These are phyloP conservation scores for Coleophora deauratella DNA, from an alignment of 2,888 invertebrate genomes.

Conservation along the genomic window DNA sequence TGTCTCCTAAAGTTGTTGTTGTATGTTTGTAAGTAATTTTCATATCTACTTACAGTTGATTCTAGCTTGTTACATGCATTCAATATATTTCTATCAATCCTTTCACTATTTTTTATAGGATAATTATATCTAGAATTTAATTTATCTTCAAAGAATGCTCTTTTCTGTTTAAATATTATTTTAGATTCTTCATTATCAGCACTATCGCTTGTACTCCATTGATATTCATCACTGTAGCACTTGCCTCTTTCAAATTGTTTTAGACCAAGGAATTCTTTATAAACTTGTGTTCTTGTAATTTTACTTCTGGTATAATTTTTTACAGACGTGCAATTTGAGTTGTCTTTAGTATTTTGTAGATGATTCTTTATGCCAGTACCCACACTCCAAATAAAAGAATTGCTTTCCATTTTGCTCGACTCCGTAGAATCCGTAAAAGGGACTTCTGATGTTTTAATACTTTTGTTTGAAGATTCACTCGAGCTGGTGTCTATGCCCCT, in stretches of 20 bases:
- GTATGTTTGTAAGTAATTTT: constrained; percentile 35
- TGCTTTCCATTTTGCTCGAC: constrained; percentile 38
- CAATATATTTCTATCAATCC: constrained; percentile 38
- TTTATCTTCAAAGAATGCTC: constrained; percentile 25
- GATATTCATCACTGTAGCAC: constrained; percentile 6
- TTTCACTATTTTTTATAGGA: constrained; percentile 4
- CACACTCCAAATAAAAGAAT: constrained; percentile 41
- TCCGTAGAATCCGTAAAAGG: constrained; percentile 41
- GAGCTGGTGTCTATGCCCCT: background rate
- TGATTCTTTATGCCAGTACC: constrained; percentile 15
- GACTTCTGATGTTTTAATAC: constrained; percentile 7
- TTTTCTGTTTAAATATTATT: constrained; percentile 21
- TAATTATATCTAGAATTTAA: constrained; percentile 12
- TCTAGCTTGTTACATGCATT: constrained; percentile 49
- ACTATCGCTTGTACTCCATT: constrained; percentile 27
- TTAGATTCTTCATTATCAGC: constrained; percentile 17
- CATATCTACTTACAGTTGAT: constrained; percentile 40
- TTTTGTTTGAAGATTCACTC: constrained; percentile 20
- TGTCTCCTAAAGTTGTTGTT: constrained; percentile 14
- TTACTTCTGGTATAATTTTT: constrained; percentile 31
- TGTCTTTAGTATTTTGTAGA: constrained; percentile 20
- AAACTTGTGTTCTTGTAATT: constrained; percentile 30
- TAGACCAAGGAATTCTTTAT: constrained; percentile 35
- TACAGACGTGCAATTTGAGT: constrained; percentile 29
- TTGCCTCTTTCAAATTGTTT: constrained; percentile 11